These are phyloP conservation scores for Heliconius erato DNA, from an alignment of 2,888 invertebrate species.

Conservation along the genomic window DNA sequence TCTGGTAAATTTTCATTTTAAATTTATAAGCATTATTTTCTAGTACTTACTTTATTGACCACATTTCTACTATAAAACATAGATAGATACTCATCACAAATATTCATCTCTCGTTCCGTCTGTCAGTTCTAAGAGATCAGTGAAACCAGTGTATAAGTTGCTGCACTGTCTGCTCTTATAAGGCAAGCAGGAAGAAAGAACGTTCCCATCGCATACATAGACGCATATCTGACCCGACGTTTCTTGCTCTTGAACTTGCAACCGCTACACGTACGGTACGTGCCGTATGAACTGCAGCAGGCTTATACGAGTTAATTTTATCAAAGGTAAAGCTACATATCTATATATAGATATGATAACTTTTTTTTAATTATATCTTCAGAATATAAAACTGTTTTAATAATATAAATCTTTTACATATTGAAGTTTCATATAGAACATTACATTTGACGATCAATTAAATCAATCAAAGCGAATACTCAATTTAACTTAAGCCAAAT, in stretches of 20 bases:
- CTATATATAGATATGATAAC: neutral
- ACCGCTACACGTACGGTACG: conserved; percentile 58
- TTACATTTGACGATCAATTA: too few species aligned
- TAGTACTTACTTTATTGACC: too few species aligned
- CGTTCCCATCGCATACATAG: conserved; percentile 77
- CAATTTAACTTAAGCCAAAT: neutral
- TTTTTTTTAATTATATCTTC: neutral
- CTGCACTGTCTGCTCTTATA: conserved; percentile 65
- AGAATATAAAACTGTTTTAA: too few species aligned
- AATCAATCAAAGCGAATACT: neutral
- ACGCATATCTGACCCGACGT: conserved; percentile 73
- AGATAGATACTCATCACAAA: neutral
- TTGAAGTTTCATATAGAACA: too few species aligned
- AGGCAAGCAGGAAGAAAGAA: conserved; percentile 76
- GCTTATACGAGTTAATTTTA: conserved; percentile 18
- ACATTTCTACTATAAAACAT: too few species aligned
- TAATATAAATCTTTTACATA: too few species aligned
- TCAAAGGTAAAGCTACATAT: neutral
- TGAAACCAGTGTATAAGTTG: conserved; percentile 27
- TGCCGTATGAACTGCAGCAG: conserved; percentile 56
- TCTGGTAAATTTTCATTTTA: neutral
- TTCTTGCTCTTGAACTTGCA: conserved; percentile 77
- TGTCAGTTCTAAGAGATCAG: conserved; percentile 34
- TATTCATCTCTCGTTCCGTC: neutral
- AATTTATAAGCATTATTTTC: neutral